phyloP scores from a whole-genome alignment of 2,888 invertebrate species.

The Plagodis dolabraria region DNA sequence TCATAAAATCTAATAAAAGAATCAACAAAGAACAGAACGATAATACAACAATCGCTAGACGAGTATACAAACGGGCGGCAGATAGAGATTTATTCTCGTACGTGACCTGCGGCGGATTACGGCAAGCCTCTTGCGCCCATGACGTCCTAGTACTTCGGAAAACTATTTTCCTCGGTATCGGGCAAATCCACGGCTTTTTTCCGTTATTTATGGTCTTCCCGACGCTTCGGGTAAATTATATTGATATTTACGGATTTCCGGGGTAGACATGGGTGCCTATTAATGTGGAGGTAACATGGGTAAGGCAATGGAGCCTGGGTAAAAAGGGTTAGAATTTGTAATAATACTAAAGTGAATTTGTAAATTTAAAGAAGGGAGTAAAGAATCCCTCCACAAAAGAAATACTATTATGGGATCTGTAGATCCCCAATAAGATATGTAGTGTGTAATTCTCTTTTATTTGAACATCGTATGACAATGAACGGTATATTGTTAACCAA shows the following conservation, averaged over 20 bases:
- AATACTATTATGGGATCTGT: too few species aligned
- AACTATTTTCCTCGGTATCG: slow-evolving; percentile 53
- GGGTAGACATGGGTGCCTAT: slow-evolving; percentile 18
- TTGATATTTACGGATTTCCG: slow-evolving; percentile 26
- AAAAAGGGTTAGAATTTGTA: slow-evolving; percentile 5
- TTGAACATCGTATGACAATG: too few species aligned
- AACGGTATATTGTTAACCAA: too few species aligned
- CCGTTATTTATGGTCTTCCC: slow-evolving; percentile 27
- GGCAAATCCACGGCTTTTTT: slow-evolving; percentile 27
- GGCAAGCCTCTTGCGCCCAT: slow-evolving; percentile 59
- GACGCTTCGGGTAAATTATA: slow-evolving; percentile 26
- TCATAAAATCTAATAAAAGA: too few species aligned
- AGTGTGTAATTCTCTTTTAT: too few species aligned
- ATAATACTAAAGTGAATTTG: too few species aligned
- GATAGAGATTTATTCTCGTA: slow-evolving; percentile 53
- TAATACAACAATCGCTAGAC: slow-evolving; percentile 24
- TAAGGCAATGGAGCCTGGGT: slow-evolving; percentile 1
- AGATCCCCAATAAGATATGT: too few species aligned
- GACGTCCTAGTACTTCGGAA: slow-evolving; percentile 57
- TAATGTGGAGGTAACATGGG: slow-evolving; percentile 9
- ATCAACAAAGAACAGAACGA: too few species aligned
- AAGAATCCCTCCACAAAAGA: too few species aligned
- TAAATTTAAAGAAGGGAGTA: too few species aligned
- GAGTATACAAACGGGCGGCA: slow-evolving; percentile 47
- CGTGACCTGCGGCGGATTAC: slow-evolving; percentile 57